A percentile compares a stretch with the other conserved stretches of the same genome.
phyloP scores from a whole-genome alignment of 2,888 invertebrate genomes.

The Miltochrista miniata region DNA sequence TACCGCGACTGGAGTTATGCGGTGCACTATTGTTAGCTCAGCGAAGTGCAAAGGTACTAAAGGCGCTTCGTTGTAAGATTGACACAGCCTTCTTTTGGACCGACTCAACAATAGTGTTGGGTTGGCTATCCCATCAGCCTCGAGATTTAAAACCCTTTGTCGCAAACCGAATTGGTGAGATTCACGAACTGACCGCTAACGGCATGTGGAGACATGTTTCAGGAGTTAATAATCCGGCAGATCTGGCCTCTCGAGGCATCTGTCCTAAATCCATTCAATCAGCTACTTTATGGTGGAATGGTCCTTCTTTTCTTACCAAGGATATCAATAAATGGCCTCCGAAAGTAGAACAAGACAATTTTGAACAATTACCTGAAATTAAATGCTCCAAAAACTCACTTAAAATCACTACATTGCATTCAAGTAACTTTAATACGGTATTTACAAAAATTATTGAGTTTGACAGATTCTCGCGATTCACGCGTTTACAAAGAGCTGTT shows the following conservation, averaged over 20 bases:
- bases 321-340: background rate
- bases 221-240: slow-evolving; percentile 7
- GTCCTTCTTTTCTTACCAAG: background rate
- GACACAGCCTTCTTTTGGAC: too few species aligned
- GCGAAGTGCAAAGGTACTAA: too few species aligned
- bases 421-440: background rate
- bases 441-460: background rate
- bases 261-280: background rate
- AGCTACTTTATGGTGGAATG: slow-evolving; percentile 9
- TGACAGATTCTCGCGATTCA: background rate
- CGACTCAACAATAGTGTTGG: too few species aligned
- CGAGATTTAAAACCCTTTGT: too few species aligned
- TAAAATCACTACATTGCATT: background rate
- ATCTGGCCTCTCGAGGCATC: slow-evolving; percentile 5
- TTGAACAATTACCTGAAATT: background rate
- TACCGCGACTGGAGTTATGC: slow-evolving; percentile 32
- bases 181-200: slow-evolving; percentile 7
- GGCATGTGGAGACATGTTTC: background rate
- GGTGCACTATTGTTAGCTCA: slow-evolving; percentile 16
- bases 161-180: too few species aligned
- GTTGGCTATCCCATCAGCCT: too few species aligned
- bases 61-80: too few species aligned
- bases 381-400: too few species aligned
- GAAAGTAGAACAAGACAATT: background rate
- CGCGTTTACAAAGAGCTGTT: background rate